Evolutionary conservation across 2,888 invertebrate species (phyloP).

Genomic region (Amphiduros pacificus): DNA sequence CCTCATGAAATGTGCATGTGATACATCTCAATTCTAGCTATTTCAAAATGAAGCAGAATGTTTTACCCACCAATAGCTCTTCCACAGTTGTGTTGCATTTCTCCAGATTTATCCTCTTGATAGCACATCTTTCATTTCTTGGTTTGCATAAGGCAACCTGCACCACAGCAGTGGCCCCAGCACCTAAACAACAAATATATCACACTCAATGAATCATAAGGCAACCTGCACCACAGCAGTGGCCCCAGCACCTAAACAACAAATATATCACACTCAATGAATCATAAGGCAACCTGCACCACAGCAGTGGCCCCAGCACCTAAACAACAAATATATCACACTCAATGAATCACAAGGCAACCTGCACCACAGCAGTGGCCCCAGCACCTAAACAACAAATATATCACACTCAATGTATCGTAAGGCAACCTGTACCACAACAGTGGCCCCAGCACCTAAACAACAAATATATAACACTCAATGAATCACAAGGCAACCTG

Average conservation of each 20-base stretch:
- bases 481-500: too few species aligned
- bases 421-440: too few species aligned
- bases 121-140: slow-evolving; percentile 92
- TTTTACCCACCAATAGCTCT: slow-evolving; percentile 79
- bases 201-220: slow-evolving; percentile 65
- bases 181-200: slow-evolving; percentile 67
- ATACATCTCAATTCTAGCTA: neutral
- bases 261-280: neutral
- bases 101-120: slow-evolving; percentile 97
- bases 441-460: too few species aligned
- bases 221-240: slow-evolving; percentile 95
- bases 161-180: slow-evolving; percentile 94
- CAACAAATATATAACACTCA: too few species aligned
- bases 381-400: slow-evolving; percentile 76
- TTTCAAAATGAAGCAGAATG: neutral
- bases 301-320: slow-evolving; percentile 96
- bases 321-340: slow-evolving; percentile 50
- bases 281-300: slow-evolving; percentile 88
- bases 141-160: slow-evolving; percentile 91
- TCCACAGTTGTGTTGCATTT: slow-evolving; percentile 99
- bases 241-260: slow-evolving; percentile 83
- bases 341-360: slow-evolving; percentile 73
- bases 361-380: slow-evolving; percentile 93
- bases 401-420: neutral
- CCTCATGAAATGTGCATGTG: too few species aligned